A percentile compares a stretch with the other conserved stretches of the same genome.
phyloP scores from a whole-genome alignment of 2,113 vertebrate genomes.

The Microtus oregoni region DNA sequence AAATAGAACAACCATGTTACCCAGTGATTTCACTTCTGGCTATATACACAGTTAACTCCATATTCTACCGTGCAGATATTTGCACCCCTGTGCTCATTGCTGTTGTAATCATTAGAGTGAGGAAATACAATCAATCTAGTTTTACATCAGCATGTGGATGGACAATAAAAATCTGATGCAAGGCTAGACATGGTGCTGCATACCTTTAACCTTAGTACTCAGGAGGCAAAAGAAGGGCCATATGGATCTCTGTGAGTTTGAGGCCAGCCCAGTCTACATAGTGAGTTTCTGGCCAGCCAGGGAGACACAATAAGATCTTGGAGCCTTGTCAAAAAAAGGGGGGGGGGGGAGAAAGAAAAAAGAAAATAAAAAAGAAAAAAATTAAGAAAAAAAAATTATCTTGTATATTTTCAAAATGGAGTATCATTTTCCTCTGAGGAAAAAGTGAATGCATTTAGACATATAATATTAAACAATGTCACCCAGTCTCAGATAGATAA shows the following conservation, averaged over 20 bases:
- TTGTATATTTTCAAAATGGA: not conserved
- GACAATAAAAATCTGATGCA: not conserved
- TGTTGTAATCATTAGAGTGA: not conserved
- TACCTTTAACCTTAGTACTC: not conserved
- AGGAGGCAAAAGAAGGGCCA: not conserved
- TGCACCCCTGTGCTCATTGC: not conserved
- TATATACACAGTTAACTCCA: not conserved
- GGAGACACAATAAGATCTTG: not conserved
- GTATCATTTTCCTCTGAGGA: not conserved
- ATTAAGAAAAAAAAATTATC: not conserved
- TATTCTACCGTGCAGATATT: not conserved
- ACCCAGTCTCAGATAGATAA: not conserved
- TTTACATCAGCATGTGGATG: not conserved
- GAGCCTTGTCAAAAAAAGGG: not conserved
- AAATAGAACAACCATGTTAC: not conserved
- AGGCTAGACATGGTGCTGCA: not conserved
- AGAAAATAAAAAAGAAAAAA: no score
- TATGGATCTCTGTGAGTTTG: not conserved
- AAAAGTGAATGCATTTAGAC: not conserved
- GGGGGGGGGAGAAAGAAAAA: no score
- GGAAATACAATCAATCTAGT: not conserved
- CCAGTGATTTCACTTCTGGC: not conserved
- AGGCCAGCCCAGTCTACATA: not conserved
- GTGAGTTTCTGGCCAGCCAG: not conserved
- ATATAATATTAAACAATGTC: not conserved